Evolutionary conservation across 2,888 invertebrate genomes (phyloP).

Genomic region (Drosophila eohydei): DNA sequence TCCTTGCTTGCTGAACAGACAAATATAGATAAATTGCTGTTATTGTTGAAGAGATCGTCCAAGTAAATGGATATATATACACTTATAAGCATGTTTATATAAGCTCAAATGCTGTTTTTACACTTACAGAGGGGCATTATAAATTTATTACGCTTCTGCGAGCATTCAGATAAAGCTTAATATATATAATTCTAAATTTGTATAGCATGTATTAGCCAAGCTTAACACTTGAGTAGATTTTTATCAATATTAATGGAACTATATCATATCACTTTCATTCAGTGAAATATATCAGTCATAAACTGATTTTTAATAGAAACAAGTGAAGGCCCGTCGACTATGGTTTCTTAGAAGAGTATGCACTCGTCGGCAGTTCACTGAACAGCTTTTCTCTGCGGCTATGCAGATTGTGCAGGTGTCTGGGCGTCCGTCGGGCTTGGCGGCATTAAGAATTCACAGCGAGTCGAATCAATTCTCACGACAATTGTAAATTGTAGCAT

Average conservation of each 20-base stretch:
- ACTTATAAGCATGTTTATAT: background rate
- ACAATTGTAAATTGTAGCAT: slow-evolving; percentile 32
- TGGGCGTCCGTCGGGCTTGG: slow-evolving; percentile 28
- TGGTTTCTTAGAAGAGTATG: background rate
- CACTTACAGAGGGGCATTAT: background rate
- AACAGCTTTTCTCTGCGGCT: background rate
- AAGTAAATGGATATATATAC: slow-evolving; percentile 10
- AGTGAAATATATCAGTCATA: background rate
- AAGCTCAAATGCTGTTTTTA: background rate
- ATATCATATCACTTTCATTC: background rate
- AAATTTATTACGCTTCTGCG: background rate
- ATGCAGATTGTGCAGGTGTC: slow-evolving; percentile 64
- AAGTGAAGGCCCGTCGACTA: background rate
- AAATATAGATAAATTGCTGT: slow-evolving; percentile 64
- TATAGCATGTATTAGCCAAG: background rate
- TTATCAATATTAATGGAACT: background rate
- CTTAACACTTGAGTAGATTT: background rate
- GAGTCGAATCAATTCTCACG: slow-evolving; percentile 48
- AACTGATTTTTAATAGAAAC: background rate
- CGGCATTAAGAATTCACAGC: slow-evolving; percentile 19
- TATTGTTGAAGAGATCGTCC: slow-evolving; percentile 49
- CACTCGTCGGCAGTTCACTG: background rate
- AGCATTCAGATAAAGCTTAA: background rate
- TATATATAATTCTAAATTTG: background rate
- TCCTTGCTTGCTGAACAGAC: slow-evolving; percentile 41